Conservation (phyloP, 2,888 invertebrate species). For the Drosophila heteroneura region DNA sequence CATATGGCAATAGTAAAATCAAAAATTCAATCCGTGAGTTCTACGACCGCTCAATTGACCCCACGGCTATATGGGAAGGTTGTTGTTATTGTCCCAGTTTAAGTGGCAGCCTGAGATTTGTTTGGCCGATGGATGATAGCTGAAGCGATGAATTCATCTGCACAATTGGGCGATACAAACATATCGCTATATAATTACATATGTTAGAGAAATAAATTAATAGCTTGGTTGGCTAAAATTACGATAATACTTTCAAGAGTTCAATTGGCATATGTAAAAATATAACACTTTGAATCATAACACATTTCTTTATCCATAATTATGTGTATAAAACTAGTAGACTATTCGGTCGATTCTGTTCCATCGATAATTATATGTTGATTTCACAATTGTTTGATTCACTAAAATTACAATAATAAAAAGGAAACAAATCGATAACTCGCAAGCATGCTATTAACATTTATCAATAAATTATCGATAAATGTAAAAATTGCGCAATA, state of each 20-base stretch:
- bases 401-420: not conserved
- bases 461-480: conserved; percentile 14
- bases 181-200: not conserved
- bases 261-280: not conserved
- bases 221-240: not conserved
- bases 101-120: not conserved
- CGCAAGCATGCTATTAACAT: not conserved
- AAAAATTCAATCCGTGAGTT: conserved; percentile 26
- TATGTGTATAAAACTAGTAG: not conserved
- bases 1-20: conserved; percentile 5
- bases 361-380: not conserved
- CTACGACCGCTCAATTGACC: conserved; percentile 29
- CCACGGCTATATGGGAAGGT: conserved; percentile 11
- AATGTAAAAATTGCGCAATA: not conserved
- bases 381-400: not conserved
- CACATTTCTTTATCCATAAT: not conserved
- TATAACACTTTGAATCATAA: not conserved
- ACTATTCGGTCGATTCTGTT: not conserved
- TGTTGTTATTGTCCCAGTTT: conserved; percentile 5
- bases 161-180: not conserved
- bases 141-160: not conserved
- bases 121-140: conserved; percentile 15
- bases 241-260: not conserved
- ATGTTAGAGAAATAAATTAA: not conserved
- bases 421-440: not conserved